A percentile compares a stretch with the other conserved stretches of the same genome.
These are phyloP conservation scores for Tokudaia tokunoshimensis DNA, from an alignment of 2,797 vertebrate genomes.

Conservation along the genomic window DNA sequence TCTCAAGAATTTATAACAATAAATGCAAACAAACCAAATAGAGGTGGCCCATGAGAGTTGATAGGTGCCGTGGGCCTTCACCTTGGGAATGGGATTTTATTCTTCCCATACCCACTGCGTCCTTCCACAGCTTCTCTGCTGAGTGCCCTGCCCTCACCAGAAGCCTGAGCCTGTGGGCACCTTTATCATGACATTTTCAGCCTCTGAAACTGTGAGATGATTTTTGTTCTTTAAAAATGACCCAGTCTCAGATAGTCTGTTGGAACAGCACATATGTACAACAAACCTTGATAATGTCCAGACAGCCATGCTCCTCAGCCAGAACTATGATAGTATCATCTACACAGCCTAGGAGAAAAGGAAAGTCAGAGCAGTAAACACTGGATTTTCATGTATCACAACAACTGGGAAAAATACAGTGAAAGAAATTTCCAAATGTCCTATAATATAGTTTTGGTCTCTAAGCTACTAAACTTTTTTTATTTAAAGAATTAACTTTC, in stretches of 20 bases:
- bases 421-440: neutral
- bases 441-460: neutral
- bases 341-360: conserved; percentile 92
- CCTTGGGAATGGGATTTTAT: neutral
- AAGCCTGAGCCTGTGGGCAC: neutral
- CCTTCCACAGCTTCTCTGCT: too few species aligned
- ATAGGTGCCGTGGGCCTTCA: neutral
- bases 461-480: neutral
- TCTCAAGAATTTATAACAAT: neutral
- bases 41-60: neutral
- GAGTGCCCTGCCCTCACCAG: neutral
- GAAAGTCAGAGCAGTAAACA: conserved; percentile 56
- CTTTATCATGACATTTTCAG: neutral
- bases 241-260: neutral
- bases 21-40: neutral
- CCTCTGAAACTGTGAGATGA: neutral
- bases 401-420: neutral
- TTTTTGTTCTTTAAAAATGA: neutral
- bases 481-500: conserved; percentile 5
- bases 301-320: conserved; percentile 97
- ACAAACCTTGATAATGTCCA: conserved; percentile 95
- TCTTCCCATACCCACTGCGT: neutral
- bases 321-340: conserved; percentile 96
- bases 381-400: neutral
- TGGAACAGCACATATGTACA: neutral